Evolutionary conservation across 2,797 vertebrate genomes (phyloP).

Genomic region (Enteromius argenteus): DNA sequence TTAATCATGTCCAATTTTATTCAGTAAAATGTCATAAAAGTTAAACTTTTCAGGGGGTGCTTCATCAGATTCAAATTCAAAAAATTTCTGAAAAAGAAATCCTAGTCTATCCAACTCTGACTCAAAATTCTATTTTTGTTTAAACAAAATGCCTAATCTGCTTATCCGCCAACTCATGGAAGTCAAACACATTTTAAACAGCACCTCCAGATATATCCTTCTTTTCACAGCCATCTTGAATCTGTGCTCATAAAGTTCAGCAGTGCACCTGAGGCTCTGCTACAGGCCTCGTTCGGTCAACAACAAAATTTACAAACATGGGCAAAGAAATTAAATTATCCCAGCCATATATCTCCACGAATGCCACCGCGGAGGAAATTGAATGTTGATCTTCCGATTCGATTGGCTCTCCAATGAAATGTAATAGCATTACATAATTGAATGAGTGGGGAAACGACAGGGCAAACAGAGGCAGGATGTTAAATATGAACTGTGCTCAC

Average conservation of each 20-base stretch:
- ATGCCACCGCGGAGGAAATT: slow-evolving; percentile 62
- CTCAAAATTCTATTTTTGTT: slow-evolving; percentile 62
- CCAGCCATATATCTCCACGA: slow-evolving; percentile 70
- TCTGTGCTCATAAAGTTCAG: slow-evolving; percentile 64
- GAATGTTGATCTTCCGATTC: slow-evolving; percentile 70
- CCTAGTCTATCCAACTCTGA: slow-evolving; percentile 37
- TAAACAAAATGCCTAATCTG: slow-evolving; percentile 62
- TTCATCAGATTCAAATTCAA: not conserved
- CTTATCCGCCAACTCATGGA: slow-evolving; percentile 63
- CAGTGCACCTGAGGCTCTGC: slow-evolving; percentile 64
- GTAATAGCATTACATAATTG: slow-evolving; percentile 63
- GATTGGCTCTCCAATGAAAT: slow-evolving; percentile 56
- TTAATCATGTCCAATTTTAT: not conserved
- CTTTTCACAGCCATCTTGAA: slow-evolving; percentile 61
- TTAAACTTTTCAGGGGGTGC: not conserved
- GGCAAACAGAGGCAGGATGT: slow-evolving; percentile 46
- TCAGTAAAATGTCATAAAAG: not conserved
- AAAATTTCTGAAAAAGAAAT: not conserved
- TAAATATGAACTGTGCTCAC: slow-evolving; percentile 32
- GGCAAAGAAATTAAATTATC: slow-evolving; percentile 71
- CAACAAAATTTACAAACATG: slow-evolving; percentile 66
- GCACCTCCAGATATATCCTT: slow-evolving; percentile 57
- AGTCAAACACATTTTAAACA: slow-evolving; percentile 67
- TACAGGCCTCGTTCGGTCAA: slow-evolving; percentile 52
- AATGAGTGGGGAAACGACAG: slow-evolving; percentile 55